A percentile compares a stretch with the other conserved stretches of the same genome.
Evolutionary conservation across 2,888 invertebrate genomes (phyloP).

Genomic region (Syritta pipiens): DNA sequence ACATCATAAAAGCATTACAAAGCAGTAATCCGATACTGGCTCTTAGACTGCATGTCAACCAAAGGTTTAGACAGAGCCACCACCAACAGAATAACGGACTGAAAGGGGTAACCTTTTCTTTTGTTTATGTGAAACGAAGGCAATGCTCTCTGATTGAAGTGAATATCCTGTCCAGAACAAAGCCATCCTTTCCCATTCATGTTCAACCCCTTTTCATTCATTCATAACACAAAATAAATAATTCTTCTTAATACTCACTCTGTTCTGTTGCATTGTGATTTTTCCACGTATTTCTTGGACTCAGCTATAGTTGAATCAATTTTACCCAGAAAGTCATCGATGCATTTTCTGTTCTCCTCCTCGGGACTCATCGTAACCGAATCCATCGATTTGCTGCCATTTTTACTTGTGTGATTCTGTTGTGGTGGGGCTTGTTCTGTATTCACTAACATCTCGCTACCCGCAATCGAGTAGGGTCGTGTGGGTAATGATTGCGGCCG

Average conservation of each 20-base stretch:
- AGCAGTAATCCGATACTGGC: too few species aligned
- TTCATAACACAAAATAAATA: background rate
- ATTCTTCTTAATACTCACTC: constrained; percentile 83
- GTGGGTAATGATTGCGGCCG: constrained; percentile 77
- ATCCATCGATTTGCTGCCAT: constrained; percentile 79
- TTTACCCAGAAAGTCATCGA: constrained; percentile 89
- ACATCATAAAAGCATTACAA: too few species aligned
- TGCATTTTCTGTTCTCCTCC: constrained; percentile 87
- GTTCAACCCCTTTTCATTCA: too few species aligned
- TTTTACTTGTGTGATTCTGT: constrained; percentile 73
- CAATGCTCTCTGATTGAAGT: too few species aligned
- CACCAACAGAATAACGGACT: too few species aligned
- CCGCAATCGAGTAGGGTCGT: constrained; percentile 82
- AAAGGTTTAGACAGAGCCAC: too few species aligned
- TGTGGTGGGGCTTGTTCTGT: constrained; percentile 73
- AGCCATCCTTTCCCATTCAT: too few species aligned
- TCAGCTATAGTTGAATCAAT: constrained; percentile 91
- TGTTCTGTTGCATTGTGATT: constrained; percentile 88
- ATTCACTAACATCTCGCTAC: constrained; percentile 74
- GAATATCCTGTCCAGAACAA: too few species aligned
- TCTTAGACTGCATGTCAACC: too few species aligned
- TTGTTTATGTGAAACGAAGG: too few species aligned
- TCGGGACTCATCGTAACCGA: constrained; percentile 84
- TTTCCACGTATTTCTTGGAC: constrained; percentile 90
- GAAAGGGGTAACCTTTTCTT: too few species aligned